A percentile compares a stretch with the other conserved stretches of the same genome.
These are phyloP conservation scores for Torymus aiolomorphi DNA, from an alignment of 2,888 invertebrate species.

Conservation along the genomic window DNA sequence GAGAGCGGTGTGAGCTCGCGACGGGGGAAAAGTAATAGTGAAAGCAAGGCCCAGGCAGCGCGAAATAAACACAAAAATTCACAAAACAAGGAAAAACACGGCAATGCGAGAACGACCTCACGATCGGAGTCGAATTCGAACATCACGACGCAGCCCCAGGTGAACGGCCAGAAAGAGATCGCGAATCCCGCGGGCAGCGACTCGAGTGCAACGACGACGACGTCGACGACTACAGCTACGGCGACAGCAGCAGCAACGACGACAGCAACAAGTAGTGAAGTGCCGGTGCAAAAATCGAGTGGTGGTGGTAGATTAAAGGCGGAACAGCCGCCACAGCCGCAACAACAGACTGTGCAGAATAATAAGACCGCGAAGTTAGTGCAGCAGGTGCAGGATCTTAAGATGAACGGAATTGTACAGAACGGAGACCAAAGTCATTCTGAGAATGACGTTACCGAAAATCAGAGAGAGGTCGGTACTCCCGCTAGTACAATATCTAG, in stretches of 20 bases:
- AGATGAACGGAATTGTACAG: constrained; percentile 56
- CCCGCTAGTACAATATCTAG: constrained; percentile 73
- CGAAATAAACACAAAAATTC: constrained; percentile 78
- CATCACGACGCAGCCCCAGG: constrained; percentile 63
- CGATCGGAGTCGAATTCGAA: constrained; percentile 74
- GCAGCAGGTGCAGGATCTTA: constrained; percentile 65
- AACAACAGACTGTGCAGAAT: constrained; percentile 58
- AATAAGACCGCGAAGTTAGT: constrained; percentile 63
- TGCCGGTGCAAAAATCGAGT: constrained; percentile 66
- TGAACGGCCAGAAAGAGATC: constrained; percentile 69
- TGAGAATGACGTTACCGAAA: constrained; percentile 66
- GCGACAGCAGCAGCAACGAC: constrained; percentile 42
- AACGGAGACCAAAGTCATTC: constrained; percentile 70
- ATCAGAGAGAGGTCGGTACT: constrained; percentile 72
- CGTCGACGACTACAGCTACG: constrained; percentile 42
- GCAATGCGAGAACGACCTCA: constrained; percentile 68
- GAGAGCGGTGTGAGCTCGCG: constrained; percentile 72
- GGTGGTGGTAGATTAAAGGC: constrained; percentile 64
- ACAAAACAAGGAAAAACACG: constrained; percentile 74
- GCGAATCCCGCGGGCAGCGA: constrained; percentile 17
- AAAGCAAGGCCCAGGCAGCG: constrained; percentile 77
- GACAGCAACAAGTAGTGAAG: constrained; percentile 60
- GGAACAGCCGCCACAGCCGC: constrained; percentile 58
- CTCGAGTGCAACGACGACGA: constrained; percentile 56
- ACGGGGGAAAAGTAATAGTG: constrained; percentile 73